These are phyloP conservation scores for Phainopepla nitens DNA, from an alignment of 2,113 vertebrate species.

Conservation along the genomic window DNA sequence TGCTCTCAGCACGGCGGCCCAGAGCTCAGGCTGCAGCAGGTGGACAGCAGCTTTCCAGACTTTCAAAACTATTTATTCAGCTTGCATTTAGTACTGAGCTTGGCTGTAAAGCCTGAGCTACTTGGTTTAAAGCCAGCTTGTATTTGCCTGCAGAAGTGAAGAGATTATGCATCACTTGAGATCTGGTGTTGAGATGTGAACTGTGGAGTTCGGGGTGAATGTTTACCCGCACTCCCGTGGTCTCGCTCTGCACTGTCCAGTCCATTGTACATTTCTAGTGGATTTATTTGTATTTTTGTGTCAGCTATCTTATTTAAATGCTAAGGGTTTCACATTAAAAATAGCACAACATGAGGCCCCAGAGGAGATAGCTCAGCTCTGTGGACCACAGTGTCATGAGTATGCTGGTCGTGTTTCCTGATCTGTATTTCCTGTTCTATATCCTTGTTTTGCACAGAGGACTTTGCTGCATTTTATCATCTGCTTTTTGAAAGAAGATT, in stretches of 20 bases:
- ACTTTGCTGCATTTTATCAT: conserved; percentile 19
- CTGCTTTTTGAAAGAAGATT: conserved; percentile 37
- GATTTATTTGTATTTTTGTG: conserved; percentile 45
- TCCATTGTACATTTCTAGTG: conserved; percentile 13
- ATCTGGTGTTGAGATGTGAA: conserved; percentile 5
- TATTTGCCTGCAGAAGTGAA: neutral
- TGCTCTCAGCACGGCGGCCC: neutral
- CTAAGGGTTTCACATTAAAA: neutral
- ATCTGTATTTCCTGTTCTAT: conserved; percentile 45
- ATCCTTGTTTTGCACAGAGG: conserved; percentile 37
- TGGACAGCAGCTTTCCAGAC: neutral
- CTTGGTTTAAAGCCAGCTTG: neutral
- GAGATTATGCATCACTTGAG: neutral
- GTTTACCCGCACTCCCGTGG: neutral
- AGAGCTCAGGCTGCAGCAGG: neutral
- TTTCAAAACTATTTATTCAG: neutral
- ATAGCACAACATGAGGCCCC: neutral
- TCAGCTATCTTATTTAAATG: conserved; percentile 8
- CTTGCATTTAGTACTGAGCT: neutral
- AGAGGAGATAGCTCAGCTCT: neutral
- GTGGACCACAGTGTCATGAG: conserved; percentile 13
- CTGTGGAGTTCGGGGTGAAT: neutral
- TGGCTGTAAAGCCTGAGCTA: neutral
- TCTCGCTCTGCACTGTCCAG: conserved; percentile 24
- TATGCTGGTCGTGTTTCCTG: conserved; percentile 35